Base-by-base conservation (phyloP, 2,888 invertebrate genomes). In the Tiphia femorata region DNA sequence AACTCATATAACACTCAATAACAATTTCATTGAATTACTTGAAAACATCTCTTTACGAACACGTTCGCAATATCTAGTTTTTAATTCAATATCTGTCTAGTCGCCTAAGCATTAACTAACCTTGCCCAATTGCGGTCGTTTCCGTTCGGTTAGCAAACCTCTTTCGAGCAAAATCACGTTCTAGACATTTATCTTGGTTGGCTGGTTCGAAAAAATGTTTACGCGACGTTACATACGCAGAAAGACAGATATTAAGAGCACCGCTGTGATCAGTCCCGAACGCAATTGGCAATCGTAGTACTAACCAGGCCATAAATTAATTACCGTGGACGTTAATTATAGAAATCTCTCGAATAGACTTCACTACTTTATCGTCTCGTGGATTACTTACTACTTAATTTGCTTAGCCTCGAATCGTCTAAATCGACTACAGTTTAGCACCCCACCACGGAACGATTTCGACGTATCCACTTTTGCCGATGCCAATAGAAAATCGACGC, bases 361-460 rank as follows among this genome's bases (percentile, higher is more conserved):
- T 62, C 52, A 64, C 77, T 77, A 77, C 77, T 64, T n/a, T n/a
- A n/a, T n/a, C n/a, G n/a, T n/a, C n/a, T n/a, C n/a, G n/a, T n/a
- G n/a, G 53, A 71, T 65, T 73, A 69, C 63, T 61, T 75, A n/a
- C 72, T 75, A 78, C 76, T 67, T 72, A 75, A 59, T 72, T 75
- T 65, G 70, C 70, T 75, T 64, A 77, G 66, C 65, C n/a, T 77
- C 65, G 74, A 77, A 65, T 60, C 74, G 53, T 78, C 79, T 79
- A 76, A 72, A 49, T 73, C 65, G 68, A 74, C 80, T 80, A 81
- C 79, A 63, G 65, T 72, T 62, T 70, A 61, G 64, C 70, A 72
- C n/a, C n/a, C 73, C 73, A 71, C 74, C 64, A 70, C 74, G 75
- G 78, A 67, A 79, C 66, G 77, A 77, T 75, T 19, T 42, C 40